Evolutionary conservation across 2,797 vertebrate species (phyloP), one percentile per base, ranked within the genome.

Genomic region (Streptopelia turtur): DNA sequence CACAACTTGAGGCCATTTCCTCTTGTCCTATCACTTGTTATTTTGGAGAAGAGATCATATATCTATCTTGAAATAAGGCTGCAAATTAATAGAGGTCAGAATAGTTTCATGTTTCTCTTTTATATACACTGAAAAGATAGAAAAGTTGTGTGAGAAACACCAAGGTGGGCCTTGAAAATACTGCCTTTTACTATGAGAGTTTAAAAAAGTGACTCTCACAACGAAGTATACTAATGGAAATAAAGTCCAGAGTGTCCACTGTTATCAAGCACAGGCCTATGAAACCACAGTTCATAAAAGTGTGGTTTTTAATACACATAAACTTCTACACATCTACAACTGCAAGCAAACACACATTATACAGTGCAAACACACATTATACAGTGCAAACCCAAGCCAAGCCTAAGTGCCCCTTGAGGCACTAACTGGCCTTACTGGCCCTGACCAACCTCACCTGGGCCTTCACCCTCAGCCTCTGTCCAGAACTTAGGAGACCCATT

Each of bases 291-390:
- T 22, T 71, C 41, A 27, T 30, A 56, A 61, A 76, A 25, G 22
- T 17, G 30, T 23, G 5, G 15, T 27, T 71, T 4, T 0, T 39
- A 74, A 65, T 8, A 52, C 0, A 0, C 56, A 30, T 5, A n/a
- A 61, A 61, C 11, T 55, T 21, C 41, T 49, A 47, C 20, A 45
- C 14, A 63, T 21, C 23, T 31, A 22, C 18, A 61, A 7, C 23
- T 16, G 16, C 59, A 11, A 13, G 35, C 41, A 80, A 71, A 56
- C 37, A 56, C 15, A 31, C 4, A 5, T 35, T 16, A n/a, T 8
- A 22, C 1, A 35, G 35, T 16, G 41, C 41, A 80, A 71, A 56
- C 37, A 56, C 37, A 56, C 4, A 5, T 35, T 16, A n/a, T 8
- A 22, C 1, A 35, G 35, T 16, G 24, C 57, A 76, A 91, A 61